Percentiles rank a stretch among this genome's conserved stretches.
These are phyloP conservation scores for Sturmia bella DNA, from an alignment of 2,888 invertebrate species.

Conservation along the genomic window DNA sequence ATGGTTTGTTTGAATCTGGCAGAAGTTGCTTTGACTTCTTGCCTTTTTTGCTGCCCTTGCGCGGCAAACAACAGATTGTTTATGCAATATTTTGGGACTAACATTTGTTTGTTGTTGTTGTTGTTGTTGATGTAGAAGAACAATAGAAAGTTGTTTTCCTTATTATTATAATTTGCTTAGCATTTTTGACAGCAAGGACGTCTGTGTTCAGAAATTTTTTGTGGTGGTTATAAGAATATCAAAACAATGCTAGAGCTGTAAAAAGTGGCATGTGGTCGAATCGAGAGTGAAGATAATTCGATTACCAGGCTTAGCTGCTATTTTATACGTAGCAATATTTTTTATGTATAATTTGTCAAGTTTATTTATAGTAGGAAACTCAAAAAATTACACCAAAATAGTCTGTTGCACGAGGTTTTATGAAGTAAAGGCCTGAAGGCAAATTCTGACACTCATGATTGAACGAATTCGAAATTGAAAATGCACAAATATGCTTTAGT, in stretches of 20 bases:
- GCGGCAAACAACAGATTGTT: slow-evolving; percentile 51
- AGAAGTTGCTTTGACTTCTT: slow-evolving; percentile 59
- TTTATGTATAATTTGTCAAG: too few relatives aligned
- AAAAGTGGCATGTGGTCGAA: background rate
- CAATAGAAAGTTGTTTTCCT: slow-evolving; percentile 10
- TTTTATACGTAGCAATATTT: too few relatives aligned
- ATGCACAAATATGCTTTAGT: too few relatives aligned
- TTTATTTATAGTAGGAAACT: too few relatives aligned
- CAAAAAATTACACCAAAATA: too few relatives aligned
- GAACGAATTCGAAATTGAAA: too few relatives aligned
- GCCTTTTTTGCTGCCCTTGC: slow-evolving; percentile 18
- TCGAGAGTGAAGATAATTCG: background rate
- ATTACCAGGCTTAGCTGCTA: background rate
- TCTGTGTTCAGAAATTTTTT: slow-evolving; percentile 50
- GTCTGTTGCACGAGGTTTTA: too few relatives aligned
- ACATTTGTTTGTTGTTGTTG: slow-evolving; percentile 29
- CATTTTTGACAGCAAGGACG: slow-evolving; percentile 63
- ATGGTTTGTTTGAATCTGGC: slow-evolving; percentile 26
- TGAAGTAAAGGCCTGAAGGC: too few relatives aligned
- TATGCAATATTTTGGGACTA: slow-evolving; percentile 67
- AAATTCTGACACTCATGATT: too few relatives aligned
- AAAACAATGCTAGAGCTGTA: slow-evolving; percentile 47
- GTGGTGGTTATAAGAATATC: slow-evolving; percentile 56
- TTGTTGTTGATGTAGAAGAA: slow-evolving; percentile 29
- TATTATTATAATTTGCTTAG: slow-evolving; percentile 54